These are phyloP conservation scores for Choloepus hoffmanni DNA, from an alignment of 2,113 vertebrate genomes.

Conservation along the genomic window DNA sequence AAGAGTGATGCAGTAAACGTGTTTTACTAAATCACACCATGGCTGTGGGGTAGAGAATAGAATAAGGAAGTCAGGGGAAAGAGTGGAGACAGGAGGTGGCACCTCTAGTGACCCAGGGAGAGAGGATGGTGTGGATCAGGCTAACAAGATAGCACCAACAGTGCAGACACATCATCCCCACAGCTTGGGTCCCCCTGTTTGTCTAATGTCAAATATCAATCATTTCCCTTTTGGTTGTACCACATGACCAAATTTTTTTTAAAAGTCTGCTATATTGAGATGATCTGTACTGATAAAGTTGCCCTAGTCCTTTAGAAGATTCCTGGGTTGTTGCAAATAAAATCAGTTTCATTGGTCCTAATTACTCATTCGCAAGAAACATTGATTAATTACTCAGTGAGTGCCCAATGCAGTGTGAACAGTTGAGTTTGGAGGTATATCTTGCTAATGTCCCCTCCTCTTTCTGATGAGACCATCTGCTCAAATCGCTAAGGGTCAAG, in stretches of 20 bases:
- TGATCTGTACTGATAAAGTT: background rate
- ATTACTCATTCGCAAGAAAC: background rate
- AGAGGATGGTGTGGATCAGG: accelerated
- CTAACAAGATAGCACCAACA: background rate
- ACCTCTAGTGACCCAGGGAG: accelerated
- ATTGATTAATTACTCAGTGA: background rate
- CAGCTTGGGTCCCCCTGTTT: background rate
- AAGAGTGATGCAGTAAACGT: background rate
- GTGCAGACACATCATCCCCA: accelerated
- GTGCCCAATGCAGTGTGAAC: accelerated
- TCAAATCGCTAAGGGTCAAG: too few relatives aligned
- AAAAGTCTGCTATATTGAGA: background rate
- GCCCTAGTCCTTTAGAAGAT: background rate
- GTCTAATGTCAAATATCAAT: background rate
- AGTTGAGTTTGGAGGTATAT: background rate
- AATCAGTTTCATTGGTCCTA: background rate
- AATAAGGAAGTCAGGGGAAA: background rate
- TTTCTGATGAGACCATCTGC: background rate
- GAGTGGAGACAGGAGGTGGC: background rate
- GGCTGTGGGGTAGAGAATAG: background rate
- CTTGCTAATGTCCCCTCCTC: accelerated
- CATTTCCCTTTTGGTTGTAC: background rate
- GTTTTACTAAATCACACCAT: background rate
- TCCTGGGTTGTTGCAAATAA: background rate
- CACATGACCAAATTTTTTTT: background rate